Evolutionary conservation across 1,140 invertebrate species (phyloP), one percentile per base, ranked within the genome.

Genomic region (Ostrea edulis): DNA sequence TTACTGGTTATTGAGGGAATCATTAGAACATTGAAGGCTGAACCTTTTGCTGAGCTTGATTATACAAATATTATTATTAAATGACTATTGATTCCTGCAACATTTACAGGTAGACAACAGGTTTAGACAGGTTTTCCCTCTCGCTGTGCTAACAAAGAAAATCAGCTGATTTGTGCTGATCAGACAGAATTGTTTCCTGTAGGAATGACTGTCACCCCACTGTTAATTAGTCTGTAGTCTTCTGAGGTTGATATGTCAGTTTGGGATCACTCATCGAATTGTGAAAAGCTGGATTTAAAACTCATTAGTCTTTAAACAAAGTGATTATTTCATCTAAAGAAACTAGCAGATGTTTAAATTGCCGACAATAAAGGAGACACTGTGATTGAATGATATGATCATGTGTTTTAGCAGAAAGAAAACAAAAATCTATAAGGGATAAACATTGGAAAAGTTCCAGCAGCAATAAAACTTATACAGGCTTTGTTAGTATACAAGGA

Each of bases 1-100:
- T 35, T 11, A 35, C 35, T 77, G 11, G 29, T 35, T 77, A 25
- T 29, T 29, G 68, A 29, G n/a, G 29, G 12, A 44, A 77, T 29
- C 68, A 29, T 25, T 35, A 35, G 68, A 35, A 77, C 25, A 77
- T 14, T 25, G 25, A 25, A 62, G 55, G 5, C 55, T 62, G 55
- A 62, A n/a, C n/a, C 17, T 20, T 62, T 25, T 77, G 25, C 22
- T 29, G 68, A 77, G 68, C 68, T 77, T 77, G 29, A 25, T 77
- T 22, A 77, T 77, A 77, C 68, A 77, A 77, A 77, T 77, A 77
- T 77, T 77, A 77, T 77, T 77, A 77, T 77, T 77, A 77, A 77
- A 77, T 77, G 68, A 77, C 68, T 77, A 77, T 77, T 77, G 68
- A 77, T 77, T 77, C 68, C 68, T 77, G 68, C 68, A 77, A 77